Evolutionary conservation across 2,113 vertebrate species (phyloP).

Genomic region (Cynoglossus semilaevis): DNA sequence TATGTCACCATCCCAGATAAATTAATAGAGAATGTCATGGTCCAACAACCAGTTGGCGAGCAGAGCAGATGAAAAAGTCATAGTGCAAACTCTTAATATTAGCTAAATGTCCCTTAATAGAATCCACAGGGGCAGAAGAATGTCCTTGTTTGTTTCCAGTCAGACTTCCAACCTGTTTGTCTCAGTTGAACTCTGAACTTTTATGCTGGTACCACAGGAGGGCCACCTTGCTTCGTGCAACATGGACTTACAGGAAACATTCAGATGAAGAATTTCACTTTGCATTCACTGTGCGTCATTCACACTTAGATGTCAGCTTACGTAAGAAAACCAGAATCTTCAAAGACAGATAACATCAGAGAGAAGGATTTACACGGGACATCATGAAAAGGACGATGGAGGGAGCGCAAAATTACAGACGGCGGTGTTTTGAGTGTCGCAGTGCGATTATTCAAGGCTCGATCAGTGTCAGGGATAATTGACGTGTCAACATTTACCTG

Average conservation of each 20-base stretch:
- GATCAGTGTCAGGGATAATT: no score
- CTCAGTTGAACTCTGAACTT: neutral
- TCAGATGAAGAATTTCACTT: constrained; percentile 63
- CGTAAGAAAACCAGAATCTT: constrained; percentile 31
- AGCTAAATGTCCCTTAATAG: no score
- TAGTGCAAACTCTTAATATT: no score
- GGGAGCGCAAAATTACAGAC: constrained; percentile 75
- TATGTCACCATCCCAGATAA: no score
- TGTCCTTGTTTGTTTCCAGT: no score
- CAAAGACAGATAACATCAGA: constrained; percentile 24
- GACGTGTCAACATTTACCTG: no score
- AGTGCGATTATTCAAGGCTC: no score
- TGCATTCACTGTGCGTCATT: constrained; percentile 62
- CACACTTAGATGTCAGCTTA: constrained; percentile 39
- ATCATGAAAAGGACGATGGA: constrained; percentile 76
- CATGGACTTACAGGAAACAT: constrained; percentile 49
- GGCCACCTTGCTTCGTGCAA: constrained; percentile 29
- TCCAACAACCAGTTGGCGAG: no score
- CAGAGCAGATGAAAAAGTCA: no score
- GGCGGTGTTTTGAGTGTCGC: constrained; percentile 77
- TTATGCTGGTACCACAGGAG: constrained; percentile 27
- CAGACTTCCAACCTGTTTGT: no score
- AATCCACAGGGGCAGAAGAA: no score
- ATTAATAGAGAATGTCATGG: no score
- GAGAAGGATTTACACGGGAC: constrained; percentile 13